Conservation (phyloP, 2,113 vertebrate genomes). For the Terrapene triunguis region DNA sequence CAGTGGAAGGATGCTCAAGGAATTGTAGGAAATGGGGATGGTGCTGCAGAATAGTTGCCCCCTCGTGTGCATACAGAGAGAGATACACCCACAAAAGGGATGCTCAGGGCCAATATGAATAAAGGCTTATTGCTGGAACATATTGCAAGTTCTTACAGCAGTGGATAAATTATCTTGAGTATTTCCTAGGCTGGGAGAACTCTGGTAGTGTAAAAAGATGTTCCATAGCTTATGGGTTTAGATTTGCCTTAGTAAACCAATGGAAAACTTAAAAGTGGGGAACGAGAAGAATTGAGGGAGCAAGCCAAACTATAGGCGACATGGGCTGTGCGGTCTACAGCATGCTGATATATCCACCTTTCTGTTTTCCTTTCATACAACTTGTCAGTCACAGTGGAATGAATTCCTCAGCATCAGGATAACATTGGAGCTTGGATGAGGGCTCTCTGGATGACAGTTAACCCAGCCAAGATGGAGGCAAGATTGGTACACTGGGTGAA, state of each 20-base stretch:
- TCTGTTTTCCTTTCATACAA: neutral
- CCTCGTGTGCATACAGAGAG: no score
- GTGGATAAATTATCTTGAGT: accelerated
- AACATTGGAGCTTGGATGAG: neutral
- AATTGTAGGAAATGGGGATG: no score
- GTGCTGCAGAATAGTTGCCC: no score
- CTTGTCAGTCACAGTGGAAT: neutral
- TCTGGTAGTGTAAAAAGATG: neutral
- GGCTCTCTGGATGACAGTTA: neutral
- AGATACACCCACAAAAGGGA: no score
- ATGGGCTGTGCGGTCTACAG: neutral
- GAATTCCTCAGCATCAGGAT: neutral
- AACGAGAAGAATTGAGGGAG: neutral
- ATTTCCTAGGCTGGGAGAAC: neutral
- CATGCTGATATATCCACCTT: neutral
- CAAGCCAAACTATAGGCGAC: neutral
- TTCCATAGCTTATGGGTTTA: neutral
- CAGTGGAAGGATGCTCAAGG: no score
- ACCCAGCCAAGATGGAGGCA: accelerated
- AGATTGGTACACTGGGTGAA: accelerated
- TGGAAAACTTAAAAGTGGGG: accelerated
- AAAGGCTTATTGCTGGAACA: no score
- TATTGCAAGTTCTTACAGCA: no score
- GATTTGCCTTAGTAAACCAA: no score
- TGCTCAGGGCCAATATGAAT: no score